These are phyloP conservation scores for Cavia porcellus DNA, from an alignment of 2,113 vertebrate genomes.

Conservation along the genomic window DNA sequence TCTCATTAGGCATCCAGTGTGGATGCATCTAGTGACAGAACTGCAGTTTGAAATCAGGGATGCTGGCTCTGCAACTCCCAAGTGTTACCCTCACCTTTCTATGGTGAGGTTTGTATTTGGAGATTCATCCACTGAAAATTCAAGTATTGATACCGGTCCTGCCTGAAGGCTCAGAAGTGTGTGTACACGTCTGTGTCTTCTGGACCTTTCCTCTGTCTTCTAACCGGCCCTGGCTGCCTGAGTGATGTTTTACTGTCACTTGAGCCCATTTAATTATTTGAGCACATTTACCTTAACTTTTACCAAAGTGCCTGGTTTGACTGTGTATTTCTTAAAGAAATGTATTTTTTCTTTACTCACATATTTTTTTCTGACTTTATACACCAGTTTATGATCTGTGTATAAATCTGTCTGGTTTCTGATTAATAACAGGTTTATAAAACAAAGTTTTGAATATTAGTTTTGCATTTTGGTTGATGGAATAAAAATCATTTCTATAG, in stretches of 20 bases:
- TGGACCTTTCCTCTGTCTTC: background rate
- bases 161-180: rapidly evolving
- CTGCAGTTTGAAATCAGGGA: background rate
- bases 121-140: background rate
- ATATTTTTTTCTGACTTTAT: background rate
- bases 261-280: background rate
- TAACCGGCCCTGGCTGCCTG: too few species aligned
- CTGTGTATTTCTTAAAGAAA: background rate
- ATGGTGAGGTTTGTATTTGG: background rate
- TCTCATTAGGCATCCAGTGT: background rate
- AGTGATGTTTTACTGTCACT: background rate
- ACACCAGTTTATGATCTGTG: background rate
- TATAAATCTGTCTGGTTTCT: background rate
- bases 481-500: background rate
- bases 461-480: background rate
- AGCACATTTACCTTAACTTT: background rate
- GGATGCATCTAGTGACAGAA: background rate
- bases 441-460: background rate
- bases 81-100: background rate
- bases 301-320: rapidly evolving
- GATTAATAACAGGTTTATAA: background rate
- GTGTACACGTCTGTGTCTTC: rapidly evolving
- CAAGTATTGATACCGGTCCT: background rate
- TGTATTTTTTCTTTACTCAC: background rate
- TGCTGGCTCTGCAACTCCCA: too few species aligned